These are phyloP conservation scores for Agriopis marginaria DNA, from an alignment of 2,888 invertebrate genomes.

Conservation along the genomic window DNA sequence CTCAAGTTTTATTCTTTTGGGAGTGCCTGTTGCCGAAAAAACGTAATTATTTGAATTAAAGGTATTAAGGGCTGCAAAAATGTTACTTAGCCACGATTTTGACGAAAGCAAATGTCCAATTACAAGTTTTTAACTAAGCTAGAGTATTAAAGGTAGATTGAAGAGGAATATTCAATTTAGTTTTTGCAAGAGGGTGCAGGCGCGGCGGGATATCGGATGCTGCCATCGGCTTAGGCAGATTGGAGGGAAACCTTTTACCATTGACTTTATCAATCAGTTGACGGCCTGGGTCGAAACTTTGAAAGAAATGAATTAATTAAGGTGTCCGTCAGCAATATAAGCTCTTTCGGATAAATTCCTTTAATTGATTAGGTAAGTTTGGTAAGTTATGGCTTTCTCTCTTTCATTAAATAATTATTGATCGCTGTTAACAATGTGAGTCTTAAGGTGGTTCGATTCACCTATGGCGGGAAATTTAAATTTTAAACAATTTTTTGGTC, in stretches of 20 bases:
- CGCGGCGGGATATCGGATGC: conserved; percentile 59
- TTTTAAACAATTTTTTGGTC: too few relatives aligned
- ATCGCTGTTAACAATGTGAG: too few relatives aligned
- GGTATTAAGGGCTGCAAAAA: conserved; percentile 14
- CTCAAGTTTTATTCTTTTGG: conserved; percentile 18
- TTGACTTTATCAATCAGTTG: conserved; percentile 59
- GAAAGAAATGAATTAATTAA: conserved; percentile 36
- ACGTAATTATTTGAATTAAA: conserved; percentile 19
- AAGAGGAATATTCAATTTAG: conserved; percentile 68
- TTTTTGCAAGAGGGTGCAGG: conserved; percentile 69
- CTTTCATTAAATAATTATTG: too few relatives aligned
- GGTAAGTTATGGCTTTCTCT: too few relatives aligned
- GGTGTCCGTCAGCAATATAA: neutral
- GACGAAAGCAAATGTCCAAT: conserved; percentile 36
- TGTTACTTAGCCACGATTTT: conserved; percentile 16
- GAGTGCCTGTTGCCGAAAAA: conserved; percentile 28
- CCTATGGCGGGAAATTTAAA: too few relatives aligned
- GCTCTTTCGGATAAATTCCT: neutral
- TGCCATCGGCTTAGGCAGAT: conserved; percentile 61
- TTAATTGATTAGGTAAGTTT: neutral
- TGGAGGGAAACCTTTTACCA: conserved; percentile 54
- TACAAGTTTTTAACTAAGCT: conserved; percentile 45
- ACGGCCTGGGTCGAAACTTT: conserved; percentile 44
- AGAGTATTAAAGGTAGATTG: conserved; percentile 42
- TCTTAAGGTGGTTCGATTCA: too few relatives aligned